Evolutionary conservation across 2,113 vertebrate species (phyloP), one percentile per base, ranked within the genome.

Genomic region (Salvelinus alpinus): DNA sequence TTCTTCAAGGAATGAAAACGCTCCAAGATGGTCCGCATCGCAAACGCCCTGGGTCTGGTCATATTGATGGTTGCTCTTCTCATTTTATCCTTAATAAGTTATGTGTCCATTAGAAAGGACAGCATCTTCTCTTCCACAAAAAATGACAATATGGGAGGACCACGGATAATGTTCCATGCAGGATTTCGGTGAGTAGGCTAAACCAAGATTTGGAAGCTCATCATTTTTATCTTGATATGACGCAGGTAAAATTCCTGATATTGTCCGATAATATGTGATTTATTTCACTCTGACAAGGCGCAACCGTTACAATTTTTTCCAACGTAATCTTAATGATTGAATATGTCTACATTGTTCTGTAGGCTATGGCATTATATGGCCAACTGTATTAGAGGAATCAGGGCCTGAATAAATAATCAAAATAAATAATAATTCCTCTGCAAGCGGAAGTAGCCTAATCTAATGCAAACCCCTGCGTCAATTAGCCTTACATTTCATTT

Each of bases 41-140:
- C 94, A 80, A 97, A 96, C 88, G 96, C 96, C 85, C 91, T 98
- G 91, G 96, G 97, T 84, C 91, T 98, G 91, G 90, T 98, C 70
- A 97, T 98, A 89, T 94, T 99, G 84, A 96, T 95, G 92, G 94
- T 98, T 67, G 96, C 96, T 48, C 91, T 99, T 87, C 93, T 99
- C 88, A 96, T 98, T 70, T 85, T 99, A 79, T 99, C 96, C 70
- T 94, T 99, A 87, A 97, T 99, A 94, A 98, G 96, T 93, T 99
- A 98, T 88, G 97, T 98, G 44, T 98, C 97, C 57, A 94, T 97
- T 80, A 94, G 95, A 86, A 99, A 95, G 91, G 96, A 97, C 90
- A 97, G 96, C 88, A 94, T 97, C 92, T 97, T 97, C 92, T 85
- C 92, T 71, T 91, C 95, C 85, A 94, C 95, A 54, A 96, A 95